These are phyloP conservation scores for Gasterosteus nipponicus DNA, from an alignment of 2,113 vertebrate species.

Conservation along the genomic window DNA sequence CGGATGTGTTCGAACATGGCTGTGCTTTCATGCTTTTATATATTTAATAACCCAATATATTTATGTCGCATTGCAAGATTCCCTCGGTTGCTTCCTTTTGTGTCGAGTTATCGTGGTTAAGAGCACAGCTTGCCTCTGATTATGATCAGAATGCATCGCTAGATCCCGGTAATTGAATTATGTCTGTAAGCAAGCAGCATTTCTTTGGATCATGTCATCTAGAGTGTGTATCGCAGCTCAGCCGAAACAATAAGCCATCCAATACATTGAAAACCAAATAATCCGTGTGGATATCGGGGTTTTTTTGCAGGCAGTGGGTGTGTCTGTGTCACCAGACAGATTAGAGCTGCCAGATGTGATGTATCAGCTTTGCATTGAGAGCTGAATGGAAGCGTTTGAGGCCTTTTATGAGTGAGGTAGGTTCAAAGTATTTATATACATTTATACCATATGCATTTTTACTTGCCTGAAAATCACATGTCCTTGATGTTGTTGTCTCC, in stretches of 20 bases:
- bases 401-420: slow-evolving; percentile 70
- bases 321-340: slow-evolving; percentile 24
- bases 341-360: slow-evolving; percentile 45
- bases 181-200: not conserved
- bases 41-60: not conserved
- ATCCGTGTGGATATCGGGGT: not conserved
- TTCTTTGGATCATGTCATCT: not conserved
- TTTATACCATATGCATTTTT: not conserved
- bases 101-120: not conserved
- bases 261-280: not conserved
- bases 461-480: not conserved
- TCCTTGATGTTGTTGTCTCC: not conserved
- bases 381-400: slow-evolving; percentile 71
- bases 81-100: not conserved
- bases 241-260: no score
- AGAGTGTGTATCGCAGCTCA: not conserved
- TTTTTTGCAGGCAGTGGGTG: slow-evolving; percentile 26
- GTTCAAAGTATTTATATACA: not conserved
- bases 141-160: not conserved
- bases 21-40: not conserved
- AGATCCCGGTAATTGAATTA: not conserved
- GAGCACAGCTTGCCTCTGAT: not conserved
- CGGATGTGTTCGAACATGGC: not conserved
- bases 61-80: not conserved
- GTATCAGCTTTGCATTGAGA: slow-evolving; percentile 25